Evolutionary conservation across 2,888 invertebrate species (phyloP).

Genomic region (Nesidiocoris tenuis): DNA sequence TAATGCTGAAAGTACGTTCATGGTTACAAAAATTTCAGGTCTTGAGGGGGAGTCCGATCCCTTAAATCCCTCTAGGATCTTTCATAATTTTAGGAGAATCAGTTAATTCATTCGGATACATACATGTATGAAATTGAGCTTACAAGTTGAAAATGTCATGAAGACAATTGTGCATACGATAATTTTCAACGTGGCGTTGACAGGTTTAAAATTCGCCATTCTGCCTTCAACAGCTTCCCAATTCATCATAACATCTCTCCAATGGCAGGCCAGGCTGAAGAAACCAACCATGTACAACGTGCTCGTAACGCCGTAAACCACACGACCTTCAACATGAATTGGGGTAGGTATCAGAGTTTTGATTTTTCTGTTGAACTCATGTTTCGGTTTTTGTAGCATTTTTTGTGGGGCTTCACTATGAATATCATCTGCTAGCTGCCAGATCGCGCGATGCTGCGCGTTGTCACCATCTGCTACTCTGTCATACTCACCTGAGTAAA

Average conservation of each 20-base stretch:
- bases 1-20: no score
- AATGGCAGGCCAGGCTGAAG: slow-evolving; percentile 58
- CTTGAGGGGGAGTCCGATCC: no score
- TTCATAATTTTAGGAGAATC: no score
- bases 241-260: slow-evolving; percentile 57
- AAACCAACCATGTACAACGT: slow-evolving; percentile 59
- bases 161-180: slow-evolving; percentile 51
- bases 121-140: slow-evolving; percentile 20
- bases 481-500: no score
- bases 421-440: no score
- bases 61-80: no score
- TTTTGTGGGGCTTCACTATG: no score
- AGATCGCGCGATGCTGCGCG: no score
- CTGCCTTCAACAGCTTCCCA: slow-evolving; percentile 54
- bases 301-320: slow-evolving; percentile 62
- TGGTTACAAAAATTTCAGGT: no score
- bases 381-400: neutral
- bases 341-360: no score
- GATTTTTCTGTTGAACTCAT: slow-evolving; percentile 43
- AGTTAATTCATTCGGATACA: no score
- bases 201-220: slow-evolving; percentile 52
- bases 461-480: no score
- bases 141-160: slow-evolving; percentile 54
- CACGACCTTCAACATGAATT: slow-evolving; percentile 52
- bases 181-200: slow-evolving; percentile 53